Evolutionary conservation across 2,888 invertebrate genomes (phyloP), one percentile per base, ranked within the genome.

Genomic region (Archips xylosteana): DNA sequence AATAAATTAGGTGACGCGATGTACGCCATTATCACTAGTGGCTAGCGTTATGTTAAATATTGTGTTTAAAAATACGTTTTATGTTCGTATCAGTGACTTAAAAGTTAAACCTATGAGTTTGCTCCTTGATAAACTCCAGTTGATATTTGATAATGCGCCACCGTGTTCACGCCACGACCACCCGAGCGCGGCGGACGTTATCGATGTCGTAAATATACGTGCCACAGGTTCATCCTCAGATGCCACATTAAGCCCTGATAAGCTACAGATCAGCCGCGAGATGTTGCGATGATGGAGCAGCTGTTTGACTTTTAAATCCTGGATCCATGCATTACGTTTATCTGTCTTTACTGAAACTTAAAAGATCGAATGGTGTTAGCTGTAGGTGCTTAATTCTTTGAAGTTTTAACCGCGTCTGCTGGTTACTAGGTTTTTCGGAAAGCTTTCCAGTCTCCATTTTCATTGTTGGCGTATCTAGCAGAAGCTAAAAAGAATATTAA

Each of bases 171-270:
- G 76, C 69, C 66, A 62, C 82, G 92, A 92, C 93, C 92, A 92
- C 92, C 93, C 87, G 88, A 87, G 87, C 82, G 84, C 74, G 72
- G 79, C 80, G 80, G 79, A 78, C 78, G 82, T 85, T 85, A 84
- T 85, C 85, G 81, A 83, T 84, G 87, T 87, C 89, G 84, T 92
- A 91, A 93, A 92, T 90, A 89, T 86, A 80, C 76, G 82, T 90
- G 90, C 88, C 89, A 92, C 82, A 80, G 86, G 90, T 91, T 92
- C 87, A 90, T 87, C 87, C 80, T 82, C 78, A 81, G 80, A 81
- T 81, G 83, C 80, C 78, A 79, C 81, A 74, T 76, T 87, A 88
- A 89, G 85, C 87, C 83, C 79, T 85, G 91, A 91, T 92, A 92
- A 92, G 87, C 84, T 76, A 70, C 73, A 83, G 80, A 84, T 77